Percentiles rank a stretch among this genome's conserved stretches.
phyloP scores from a whole-genome alignment of 2,797 vertebrate genomes.

The Hozukius guyotensis region DNA sequence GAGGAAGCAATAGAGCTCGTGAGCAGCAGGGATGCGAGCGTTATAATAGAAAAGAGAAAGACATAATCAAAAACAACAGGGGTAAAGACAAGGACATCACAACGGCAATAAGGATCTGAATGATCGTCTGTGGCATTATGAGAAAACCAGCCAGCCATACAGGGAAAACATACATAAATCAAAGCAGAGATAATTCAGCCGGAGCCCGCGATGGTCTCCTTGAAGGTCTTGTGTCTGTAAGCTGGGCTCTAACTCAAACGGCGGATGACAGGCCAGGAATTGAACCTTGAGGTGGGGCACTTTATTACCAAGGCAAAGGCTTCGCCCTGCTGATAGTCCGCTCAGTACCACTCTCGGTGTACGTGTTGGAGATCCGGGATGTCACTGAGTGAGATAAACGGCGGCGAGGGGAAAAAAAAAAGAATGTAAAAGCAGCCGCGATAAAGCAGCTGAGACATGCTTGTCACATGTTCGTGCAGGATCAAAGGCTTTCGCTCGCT shows the following conservation, averaged over 20 bases:
- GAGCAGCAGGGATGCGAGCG: not conserved
- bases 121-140: constrained; percentile 42
- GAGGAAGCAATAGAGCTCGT: not conserved
- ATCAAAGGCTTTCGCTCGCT: constrained; percentile 48
- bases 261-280: constrained; percentile 57
- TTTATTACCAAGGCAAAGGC: constrained; percentile 27
- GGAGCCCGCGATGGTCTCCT: constrained; percentile 25
- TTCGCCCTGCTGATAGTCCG: constrained; percentile 33
- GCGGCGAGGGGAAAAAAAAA: not conserved
- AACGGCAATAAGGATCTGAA: constrained; percentile 15
- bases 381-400: constrained; percentile 60
- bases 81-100: constrained; percentile 27
- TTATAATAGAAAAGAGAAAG: not conserved
- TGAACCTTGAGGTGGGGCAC: constrained; percentile 54
- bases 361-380: constrained; percentile 57
- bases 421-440: not conserved
- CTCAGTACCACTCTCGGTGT: constrained; percentile 39
- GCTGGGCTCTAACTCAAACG: constrained; percentile 50
- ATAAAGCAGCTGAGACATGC: constrained; percentile 49
- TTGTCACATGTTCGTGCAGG: constrained; percentile 30
- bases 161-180: constrained; percentile 43
- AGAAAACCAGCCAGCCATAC: constrained; percentile 42
- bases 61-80: constrained; percentile 33
- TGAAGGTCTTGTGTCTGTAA: constrained; percentile 46
- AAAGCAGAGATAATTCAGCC: constrained; percentile 30